Percentiles rank a stretch among this genome's conserved stretches.
These are phyloP conservation scores for Sebastes taczanowskii DNA, from an alignment of 2,797 vertebrate genomes.

Conservation along the genomic window DNA sequence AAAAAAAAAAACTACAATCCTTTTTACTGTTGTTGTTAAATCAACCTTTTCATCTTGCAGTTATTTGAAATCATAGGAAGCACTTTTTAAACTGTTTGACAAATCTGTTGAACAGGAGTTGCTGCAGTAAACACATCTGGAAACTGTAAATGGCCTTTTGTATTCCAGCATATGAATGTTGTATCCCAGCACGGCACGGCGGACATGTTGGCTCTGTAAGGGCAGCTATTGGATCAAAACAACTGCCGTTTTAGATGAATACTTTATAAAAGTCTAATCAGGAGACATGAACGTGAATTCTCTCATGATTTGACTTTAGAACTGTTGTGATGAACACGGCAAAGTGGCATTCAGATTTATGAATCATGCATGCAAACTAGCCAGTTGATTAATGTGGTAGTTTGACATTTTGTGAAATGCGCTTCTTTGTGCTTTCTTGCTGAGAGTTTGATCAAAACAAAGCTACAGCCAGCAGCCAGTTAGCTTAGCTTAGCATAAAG, in stretches of 20 bases:
- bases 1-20: constrained; percentile 33
- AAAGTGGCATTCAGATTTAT: constrained; percentile 3
- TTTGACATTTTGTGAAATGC: constrained; percentile 17
- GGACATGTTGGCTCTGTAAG: constrained; percentile 29
- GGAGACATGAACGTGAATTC: not conserved
- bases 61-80: constrained; percentile 62
- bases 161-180: constrained; percentile 76
- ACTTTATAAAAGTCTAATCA: constrained; percentile 23
- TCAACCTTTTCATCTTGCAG: constrained; percentile 8
- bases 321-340: not conserved
- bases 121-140: constrained; percentile 55
- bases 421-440: not conserved
- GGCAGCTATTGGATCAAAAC: constrained; percentile 40
- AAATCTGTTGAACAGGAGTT: constrained; percentile 34
- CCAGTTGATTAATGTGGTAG: not conserved
- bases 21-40: constrained; percentile 43
- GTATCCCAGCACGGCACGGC: constrained; percentile 35
- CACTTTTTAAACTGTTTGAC: constrained; percentile 74
- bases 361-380: constrained; percentile 16
- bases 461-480: accelerated
- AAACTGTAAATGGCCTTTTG: constrained; percentile 70
- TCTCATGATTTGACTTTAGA: not conserved
- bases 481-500: not conserved
- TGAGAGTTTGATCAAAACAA: not conserved
- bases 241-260: constrained; percentile 8